A percentile compares a stretch with the other conserved stretches of the same genome.
Evolutionary conservation across 2,113 vertebrate genomes (phyloP).

Genomic region (Lipophrys pholis): DNA sequence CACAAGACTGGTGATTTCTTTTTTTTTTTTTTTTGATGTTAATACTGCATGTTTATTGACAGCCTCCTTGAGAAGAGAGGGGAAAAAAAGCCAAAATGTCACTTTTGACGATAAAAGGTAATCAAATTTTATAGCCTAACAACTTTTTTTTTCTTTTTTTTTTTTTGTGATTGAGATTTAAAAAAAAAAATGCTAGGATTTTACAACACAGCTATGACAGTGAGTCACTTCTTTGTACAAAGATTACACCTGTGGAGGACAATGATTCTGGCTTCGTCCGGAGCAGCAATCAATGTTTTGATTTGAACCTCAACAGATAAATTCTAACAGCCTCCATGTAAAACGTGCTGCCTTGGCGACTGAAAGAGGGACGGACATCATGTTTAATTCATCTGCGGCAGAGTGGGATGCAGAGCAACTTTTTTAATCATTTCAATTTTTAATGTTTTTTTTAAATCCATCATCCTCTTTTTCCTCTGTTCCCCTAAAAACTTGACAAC

Average conservation of each 20-base stretch:
- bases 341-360: conserved; percentile 35
- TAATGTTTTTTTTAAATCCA: background rate
- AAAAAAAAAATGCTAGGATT: conserved; percentile 37
- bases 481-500: conserved; percentile 39
- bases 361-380: conserved; percentile 15
- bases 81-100: conserved; percentile 35
- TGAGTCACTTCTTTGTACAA: conserved; percentile 59
- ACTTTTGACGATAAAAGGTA: conserved; percentile 49
- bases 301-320: conserved; percentile 41
- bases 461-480: conserved; percentile 16
- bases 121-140: conserved; percentile 65
- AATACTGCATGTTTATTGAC: conserved; percentile 80
- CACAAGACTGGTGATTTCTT: conserved; percentile 51
- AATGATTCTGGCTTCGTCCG: conserved; percentile 35
- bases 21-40: conserved; percentile 63
- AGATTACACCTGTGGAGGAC: conserved; percentile 38
- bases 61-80: conserved; percentile 42
- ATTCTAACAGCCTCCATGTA: conserved; percentile 26
- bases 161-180: conserved; percentile 44
- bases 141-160: conserved; percentile 10
- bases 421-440: too few species aligned
- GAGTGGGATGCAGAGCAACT: conserved; percentile 41
- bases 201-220: conserved; percentile 45
- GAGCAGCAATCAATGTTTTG: conserved; percentile 32
- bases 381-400: conserved; percentile 36